phyloP scores from a whole-genome alignment of 2,113 vertebrate genomes.

The Neotragus moschatus region DNA sequence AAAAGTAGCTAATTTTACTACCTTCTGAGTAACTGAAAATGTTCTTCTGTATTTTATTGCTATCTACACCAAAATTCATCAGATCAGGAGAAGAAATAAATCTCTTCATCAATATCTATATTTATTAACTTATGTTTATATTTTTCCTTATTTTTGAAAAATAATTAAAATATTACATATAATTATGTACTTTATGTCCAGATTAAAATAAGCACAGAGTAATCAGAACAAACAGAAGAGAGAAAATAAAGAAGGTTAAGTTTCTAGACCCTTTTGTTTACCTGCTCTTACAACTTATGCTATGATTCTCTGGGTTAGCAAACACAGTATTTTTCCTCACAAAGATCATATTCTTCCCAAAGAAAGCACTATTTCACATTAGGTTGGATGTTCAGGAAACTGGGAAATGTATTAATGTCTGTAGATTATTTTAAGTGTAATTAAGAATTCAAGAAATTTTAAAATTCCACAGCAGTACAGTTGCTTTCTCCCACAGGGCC shows the following conservation, averaged over 20 bases:
- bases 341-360: background rate
- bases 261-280: background rate
- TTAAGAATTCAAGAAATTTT: constrained; percentile 45
- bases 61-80: background rate
- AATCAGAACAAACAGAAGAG: background rate
- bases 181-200: background rate
- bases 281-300: background rate
- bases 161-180: background rate
- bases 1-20: background rate
- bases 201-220: background rate
- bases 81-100: background rate
- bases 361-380: background rate
- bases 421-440: constrained; percentile 41
- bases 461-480: constrained; percentile 7
- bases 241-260: background rate
- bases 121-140: background rate
- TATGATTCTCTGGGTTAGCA: background rate
- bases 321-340: background rate
- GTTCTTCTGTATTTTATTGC: background rate
- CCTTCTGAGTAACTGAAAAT: background rate
- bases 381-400: background rate
- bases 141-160: background rate
- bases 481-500: background rate
- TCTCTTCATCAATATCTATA: background rate
- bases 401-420: constrained; percentile 43